These are phyloP conservation scores for Bombus waltoni DNA, from an alignment of 1,140 invertebrate genomes.

Conservation along the genomic window DNA sequence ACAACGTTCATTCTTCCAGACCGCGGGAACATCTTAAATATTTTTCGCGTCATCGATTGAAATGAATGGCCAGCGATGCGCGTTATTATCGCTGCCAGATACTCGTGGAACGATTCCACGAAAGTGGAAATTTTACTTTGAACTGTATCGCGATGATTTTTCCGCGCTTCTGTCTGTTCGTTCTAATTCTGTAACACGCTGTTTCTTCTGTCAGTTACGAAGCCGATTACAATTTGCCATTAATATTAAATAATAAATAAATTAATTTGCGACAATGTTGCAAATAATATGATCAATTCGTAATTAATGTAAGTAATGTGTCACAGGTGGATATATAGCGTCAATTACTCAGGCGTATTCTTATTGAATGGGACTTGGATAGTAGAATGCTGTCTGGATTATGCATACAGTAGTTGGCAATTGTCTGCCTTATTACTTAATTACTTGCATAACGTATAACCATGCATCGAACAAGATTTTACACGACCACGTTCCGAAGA, in stretches of 20 bases:
- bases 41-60: background rate
- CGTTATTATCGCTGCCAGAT: background rate
- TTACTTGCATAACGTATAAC: too few species aligned
- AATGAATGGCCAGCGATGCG: background rate
- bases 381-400: too few species aligned
- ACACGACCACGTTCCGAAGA: too few species aligned
- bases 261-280: background rate
- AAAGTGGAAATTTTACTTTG: background rate
- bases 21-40: slow-evolving; percentile 1
- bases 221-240: too few species aligned
- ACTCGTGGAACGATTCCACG: background rate
- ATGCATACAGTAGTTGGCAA: background rate
- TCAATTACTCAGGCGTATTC: too few species aligned
- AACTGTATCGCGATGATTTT: background rate
- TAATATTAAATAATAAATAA: too few species aligned
- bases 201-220: background rate
- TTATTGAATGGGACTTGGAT: too few species aligned
- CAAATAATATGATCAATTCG: background rate
- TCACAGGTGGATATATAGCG: too few species aligned
- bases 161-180: background rate
- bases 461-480: background rate
- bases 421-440: background rate
- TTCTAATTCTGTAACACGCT: too few species aligned
- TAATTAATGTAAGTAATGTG: too few species aligned
- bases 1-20: slow-evolving; percentile 13